Conservation (phyloP, 2,888 invertebrate species). For the Eupeodes latifasciatus region DNA sequence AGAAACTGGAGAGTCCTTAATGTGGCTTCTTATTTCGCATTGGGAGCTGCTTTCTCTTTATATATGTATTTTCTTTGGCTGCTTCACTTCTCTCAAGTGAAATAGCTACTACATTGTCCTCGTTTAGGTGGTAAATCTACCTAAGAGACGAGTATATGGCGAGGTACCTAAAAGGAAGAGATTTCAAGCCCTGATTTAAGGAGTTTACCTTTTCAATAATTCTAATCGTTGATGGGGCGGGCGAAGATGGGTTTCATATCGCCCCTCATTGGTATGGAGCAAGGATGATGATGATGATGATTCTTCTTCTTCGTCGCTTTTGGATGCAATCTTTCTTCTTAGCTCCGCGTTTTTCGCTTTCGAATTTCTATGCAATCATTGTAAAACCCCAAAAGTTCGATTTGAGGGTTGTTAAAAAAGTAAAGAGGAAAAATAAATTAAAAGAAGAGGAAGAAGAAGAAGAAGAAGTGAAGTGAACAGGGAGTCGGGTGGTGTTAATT, state of each 20-base stretch:
- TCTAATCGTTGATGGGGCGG: conserved; percentile 63
- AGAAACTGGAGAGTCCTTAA: conserved; percentile 42
- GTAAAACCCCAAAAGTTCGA: conserved; percentile 68
- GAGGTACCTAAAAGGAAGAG: not conserved
- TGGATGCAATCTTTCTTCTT: conserved; percentile 23
- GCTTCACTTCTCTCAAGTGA: not conserved
- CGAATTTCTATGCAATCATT: conserved; percentile 49
- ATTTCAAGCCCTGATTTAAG: conserved; percentile 63
- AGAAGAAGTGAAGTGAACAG: not conserved
- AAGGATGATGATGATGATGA: too few species aligned
- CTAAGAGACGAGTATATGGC: too few species aligned
- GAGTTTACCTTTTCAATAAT: conserved; percentile 72
- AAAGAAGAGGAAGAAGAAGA: not conserved
- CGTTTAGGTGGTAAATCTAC: not conserved
- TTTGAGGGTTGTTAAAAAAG: conserved; percentile 29
- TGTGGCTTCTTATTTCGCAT: conserved; percentile 60
- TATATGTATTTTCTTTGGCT: not conserved
- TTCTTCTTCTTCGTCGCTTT: not conserved
- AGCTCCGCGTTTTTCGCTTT: not conserved
- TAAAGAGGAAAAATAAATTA: not conserved
- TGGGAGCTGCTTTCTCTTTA: conserved; percentile 35
- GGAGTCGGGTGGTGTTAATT: conserved; percentile 70
- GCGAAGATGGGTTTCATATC: too few species aligned
- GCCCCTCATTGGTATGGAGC: not conserved
- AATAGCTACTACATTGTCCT: conserved; percentile 25